Base-by-base conservation (phyloP, 1,140 invertebrate species). In the Eufriesea mexicana region DNA sequence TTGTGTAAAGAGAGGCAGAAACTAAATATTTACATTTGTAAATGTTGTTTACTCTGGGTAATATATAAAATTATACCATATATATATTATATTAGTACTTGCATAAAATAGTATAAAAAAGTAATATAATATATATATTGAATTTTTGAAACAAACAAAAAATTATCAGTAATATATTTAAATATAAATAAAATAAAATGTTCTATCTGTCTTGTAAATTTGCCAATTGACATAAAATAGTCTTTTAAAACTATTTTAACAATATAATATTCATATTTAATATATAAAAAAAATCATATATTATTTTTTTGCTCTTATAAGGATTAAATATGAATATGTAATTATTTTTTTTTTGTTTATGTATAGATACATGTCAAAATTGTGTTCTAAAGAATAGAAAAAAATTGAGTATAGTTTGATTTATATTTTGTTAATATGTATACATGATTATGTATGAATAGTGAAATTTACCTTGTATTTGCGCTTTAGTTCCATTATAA, bases 1-100 rank as follows among this genome's bases (percentile, higher is more conserved):
- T 20, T 67, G 64, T 84, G 61, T 83, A 51, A 28, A 76, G 23
- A 42, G 55, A 35, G 54, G 66, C 72, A 57, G 16, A 68, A 72
- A 68, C 55, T 84, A 84, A 35, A 28, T 83, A 86, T 86, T 61
- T 86, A 83, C 80, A 86, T 84, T 55, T 70, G 70, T 70, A 74
- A 74, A 61, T 83, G 16, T 71, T 71, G 25, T 51, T 51, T 28
- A 83, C 42, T 64, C 35, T 66, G 23, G 6, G 12, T 49, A 76
- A 54, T 25, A 35, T 66, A 75, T 10, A 78, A 25, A 61, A 28
- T 18, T n/a, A n/a, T n/a, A n/a, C n/a, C n/a, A n/a, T n/a, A n/a
- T 35, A 77, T 47, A 55, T 62, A 70, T 47, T 16, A 49, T 70
- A 28, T n/a, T 42, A 10, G 59, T 49, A 51, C 16, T 76, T n/a